phyloP scores from a whole-genome alignment of 2,888 invertebrate genomes.

The Bruchidius siliquastri region DNA sequence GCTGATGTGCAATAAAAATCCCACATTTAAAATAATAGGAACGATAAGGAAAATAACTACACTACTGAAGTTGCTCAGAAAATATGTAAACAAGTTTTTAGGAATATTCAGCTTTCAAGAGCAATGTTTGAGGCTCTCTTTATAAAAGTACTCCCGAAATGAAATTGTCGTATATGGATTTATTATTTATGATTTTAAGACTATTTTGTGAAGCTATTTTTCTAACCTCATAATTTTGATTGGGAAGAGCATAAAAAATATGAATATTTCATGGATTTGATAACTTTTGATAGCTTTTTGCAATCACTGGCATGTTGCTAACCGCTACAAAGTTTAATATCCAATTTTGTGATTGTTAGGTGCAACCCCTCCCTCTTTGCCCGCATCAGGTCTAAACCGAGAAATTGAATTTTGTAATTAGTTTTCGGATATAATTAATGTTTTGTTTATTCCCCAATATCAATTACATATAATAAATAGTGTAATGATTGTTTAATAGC shows the following conservation, averaged over 20 bases:
- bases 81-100: too few relatives aligned
- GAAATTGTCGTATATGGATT: too few relatives aligned
- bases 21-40: too few relatives aligned
- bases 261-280: background rate
- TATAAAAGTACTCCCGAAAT: too few relatives aligned
- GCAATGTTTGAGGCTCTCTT: too few relatives aligned
- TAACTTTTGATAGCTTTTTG: background rate
- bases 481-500: background rate
- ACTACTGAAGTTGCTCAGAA: too few relatives aligned
- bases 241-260: background rate
- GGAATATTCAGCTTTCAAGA: too few relatives aligned
- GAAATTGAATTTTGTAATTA: background rate
- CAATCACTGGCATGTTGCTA: background rate
- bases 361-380: background rate
- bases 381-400: background rate
- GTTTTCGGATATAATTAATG: background rate
- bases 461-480: background rate
- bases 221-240: too few relatives aligned
- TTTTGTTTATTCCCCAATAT: background rate
- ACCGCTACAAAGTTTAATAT: constrained; percentile 1
- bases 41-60: background rate
- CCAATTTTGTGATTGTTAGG: background rate
- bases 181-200: too few relatives aligned
- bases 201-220: too few relatives aligned
- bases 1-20: background rate